Percentiles rank a stretch among this genome's conserved stretches.
Conservation (phyloP, 2,888 invertebrate genomes). For the Tetragonisca angustula region DNA sequence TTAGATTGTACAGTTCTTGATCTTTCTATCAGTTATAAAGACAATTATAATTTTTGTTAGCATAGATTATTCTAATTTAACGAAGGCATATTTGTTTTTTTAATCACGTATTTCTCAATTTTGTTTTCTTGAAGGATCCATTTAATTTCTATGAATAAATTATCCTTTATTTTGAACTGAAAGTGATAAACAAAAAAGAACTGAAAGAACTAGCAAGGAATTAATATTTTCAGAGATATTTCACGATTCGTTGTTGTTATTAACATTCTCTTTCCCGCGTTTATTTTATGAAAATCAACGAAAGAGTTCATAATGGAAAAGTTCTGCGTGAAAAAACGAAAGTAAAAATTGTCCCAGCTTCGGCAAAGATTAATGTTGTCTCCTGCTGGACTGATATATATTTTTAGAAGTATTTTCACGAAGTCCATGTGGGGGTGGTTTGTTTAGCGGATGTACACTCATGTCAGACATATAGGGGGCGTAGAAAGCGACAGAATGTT, state of each 20-base stretch:
- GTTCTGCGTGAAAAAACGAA: slow-evolving; percentile 13
- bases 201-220: neutral
- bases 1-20: neutral
- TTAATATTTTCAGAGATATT: neutral
- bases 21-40: neutral
- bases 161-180: too few relatives aligned
- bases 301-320: slow-evolving; percentile 13
- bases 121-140: too few relatives aligned
- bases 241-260: neutral
- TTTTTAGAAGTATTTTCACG: slow-evolving; percentile 67
- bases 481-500: slow-evolving; percentile 60
- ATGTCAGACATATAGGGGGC: slow-evolving; percentile 53
- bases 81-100: too few relatives aligned
- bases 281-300: neutral
- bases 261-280: neutral
- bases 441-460: slow-evolving; percentile 63
- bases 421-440: slow-evolving; percentile 63
- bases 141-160: too few relatives aligned
- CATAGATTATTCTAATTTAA: neutral
- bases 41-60: neutral
- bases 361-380: slow-evolving; percentile 28
- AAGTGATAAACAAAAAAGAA: too few relatives aligned
- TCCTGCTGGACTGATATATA: slow-evolving; percentile 56
- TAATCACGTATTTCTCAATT: too few relatives aligned
- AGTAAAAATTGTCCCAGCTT: slow-evolving; percentile 8